Evolutionary conservation across 1,140 invertebrate species (phyloP), one percentile per base, ranked within the genome.

Genomic region (Brachionus calyciflorus): DNA sequence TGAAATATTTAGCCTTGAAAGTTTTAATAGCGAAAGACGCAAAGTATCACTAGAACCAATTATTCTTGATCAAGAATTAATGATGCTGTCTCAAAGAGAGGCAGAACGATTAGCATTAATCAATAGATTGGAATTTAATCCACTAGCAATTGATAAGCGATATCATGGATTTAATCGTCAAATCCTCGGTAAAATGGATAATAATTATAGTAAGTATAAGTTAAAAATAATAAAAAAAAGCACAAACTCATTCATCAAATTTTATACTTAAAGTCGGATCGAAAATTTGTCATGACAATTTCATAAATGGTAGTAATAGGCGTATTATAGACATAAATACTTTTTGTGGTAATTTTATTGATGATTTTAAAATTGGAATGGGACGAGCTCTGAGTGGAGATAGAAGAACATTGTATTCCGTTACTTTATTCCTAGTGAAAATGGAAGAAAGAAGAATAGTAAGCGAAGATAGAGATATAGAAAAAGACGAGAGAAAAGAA

Each of bases 301-400:
- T 60, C 37, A 33, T 60, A 30, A 60, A 60, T 19, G 30, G 19
- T 37, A 60, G 19, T 19, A 33, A 60, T 1, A 60, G 9, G 19
- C 33, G 37, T 33, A 60, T 60, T 1, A 60, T 60, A n/a, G 55
- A 60, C 17, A 60, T 60, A 1, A 60, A 60, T 6, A 60, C 33
- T 60, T 60, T 60, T 60, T 60, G 55, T 60, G 55, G 55, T 9
- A 60, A 60, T 60, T 60, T 60, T 60, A 30, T 17, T 2, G 55
- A 37, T 37, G 55, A 60, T 60, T 60, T 60, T 60, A 28, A 33
- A 17, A 60, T 60, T 37, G 55, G 55, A 37, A 60, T 37, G 28
- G 55, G 55, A 1, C 12, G 55, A 28, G 55, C 55, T n/a, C 33
- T 60, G 17, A 60, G n/a, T 60, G 33, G 28, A 40, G 55, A 60